Base-by-base conservation (phyloP, 2,797 vertebrate species). In the Amblyopsis hoosieri region DNA sequence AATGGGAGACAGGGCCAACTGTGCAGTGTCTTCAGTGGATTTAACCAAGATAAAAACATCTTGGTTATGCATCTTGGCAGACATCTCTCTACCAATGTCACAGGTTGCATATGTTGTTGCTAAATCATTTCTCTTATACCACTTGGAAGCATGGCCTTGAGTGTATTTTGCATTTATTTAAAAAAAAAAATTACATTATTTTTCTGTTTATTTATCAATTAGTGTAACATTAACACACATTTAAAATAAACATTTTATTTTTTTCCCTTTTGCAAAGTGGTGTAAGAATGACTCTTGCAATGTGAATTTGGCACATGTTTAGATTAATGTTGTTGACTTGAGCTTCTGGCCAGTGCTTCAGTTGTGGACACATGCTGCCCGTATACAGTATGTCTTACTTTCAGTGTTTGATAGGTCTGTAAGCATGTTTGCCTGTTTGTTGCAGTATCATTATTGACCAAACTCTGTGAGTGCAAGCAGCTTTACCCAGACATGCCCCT, bases 341-440 rank as follows among this genome's bases (percentile, higher is more conserved):
- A 29, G n/a, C n/a, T 50, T 8, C n/a, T 50, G 48, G 48, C n/a
- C 48, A 15, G n/a, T 50, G 48, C 48, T 50, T 50, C 48, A 50
- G n/a, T 50, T 50, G n/a, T 5, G 9, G 48, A 50, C 23, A 29
- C 23, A 29, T 29, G 23, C 23, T 29, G 23, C 23, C 23, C 3
- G 3, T 29, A 29, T 29, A 29, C 3, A 29, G 23, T 29, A 29
- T 29, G 23, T 29, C 23, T 29, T 29, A 13, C 12, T 49, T n/a
- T 49, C 12, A 49, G 47, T 46, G 45, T 46, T 49, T 49, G 47
- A 13, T 12, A 49, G 47, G 13, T 2, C n/a, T 50, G 48, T 50
- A 14, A 50, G 15, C n/a, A 50, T 50, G n/a, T 50, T 48, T 48
- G 46, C n/a, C 10, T 48, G 46, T 2, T 17, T 7, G 14, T 51